Evolutionary conservation across 2,888 invertebrate species (phyloP), one percentile per base, ranked within the genome.

Genomic region (Melieria crassipennis): DNA sequence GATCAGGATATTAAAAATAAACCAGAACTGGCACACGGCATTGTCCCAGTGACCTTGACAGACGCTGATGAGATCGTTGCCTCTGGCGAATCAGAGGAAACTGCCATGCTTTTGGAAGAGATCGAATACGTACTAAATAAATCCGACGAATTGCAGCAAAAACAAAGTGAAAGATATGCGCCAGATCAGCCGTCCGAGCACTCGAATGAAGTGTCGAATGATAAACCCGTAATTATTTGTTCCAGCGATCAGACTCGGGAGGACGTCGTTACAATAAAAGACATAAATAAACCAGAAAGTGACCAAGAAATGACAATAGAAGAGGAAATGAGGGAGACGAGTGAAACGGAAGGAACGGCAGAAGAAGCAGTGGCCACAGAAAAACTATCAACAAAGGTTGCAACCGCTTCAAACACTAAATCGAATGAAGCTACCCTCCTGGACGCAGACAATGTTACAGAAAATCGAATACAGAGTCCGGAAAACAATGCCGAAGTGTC

Each of bases 101-200:
- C 65, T 13, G 70, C 65, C 3, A 73, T 74, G 9, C 67, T 79
- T 13, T 73, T 79, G 42, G 76, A 76, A 65, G 75, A 79, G 74
- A 79, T 79, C n/a, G 79, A 79, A 63, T 75, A 77, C 60, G 77
- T 78, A 46, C 73, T 79, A 7, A 78, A 78, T 69, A 78, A 78
- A 72, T 79, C 79, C 0, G 78, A 78, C 71, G 79, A 78, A 75
- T 69, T 78, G 42, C 62, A 75, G 61, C 67, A 73, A 71, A 76
- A 77, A 16, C 70, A 67, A 47, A 50, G 60, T 46, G 6, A 47
- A 9, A 60, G 52, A 63, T 58, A 69, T 5, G 9, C 2, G 11
- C 42, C 11, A 13, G 13, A 48, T 7, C 30, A 1, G 30, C 30
- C 3, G 30, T 2, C 30, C 3, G 30, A 30, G 10, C 43, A 4